Evolutionary conservation across 2,113 vertebrate species (phyloP), one percentile per base, ranked within the genome.

Genomic region (Marmota flaviventris): DNA sequence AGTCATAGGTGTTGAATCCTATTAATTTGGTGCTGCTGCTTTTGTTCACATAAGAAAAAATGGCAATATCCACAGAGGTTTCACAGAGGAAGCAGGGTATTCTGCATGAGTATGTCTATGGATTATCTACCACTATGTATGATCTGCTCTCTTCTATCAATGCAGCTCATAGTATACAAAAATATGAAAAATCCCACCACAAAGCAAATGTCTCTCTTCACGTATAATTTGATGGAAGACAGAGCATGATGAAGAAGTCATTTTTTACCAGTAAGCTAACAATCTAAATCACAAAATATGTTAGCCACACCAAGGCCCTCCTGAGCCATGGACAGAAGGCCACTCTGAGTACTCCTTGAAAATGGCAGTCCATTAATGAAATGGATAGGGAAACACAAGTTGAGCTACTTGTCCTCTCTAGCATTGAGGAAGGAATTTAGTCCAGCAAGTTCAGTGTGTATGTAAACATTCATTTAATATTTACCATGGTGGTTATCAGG

Each of bases 211-310:
- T 84, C 22, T 77, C 58, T 97, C 56, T 81, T 94, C 45, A 85
- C 22, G 22, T 22, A 67, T 84, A 79, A 87, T 81, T 70, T 89
- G 67, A 4, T 85, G 4, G 56, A 96, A 82, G 5, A 58, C 27
- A 85, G 69, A 89, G 51, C 14, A 61, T 85, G 34, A 90, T 48
- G 67, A 95, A 25, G 51, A 96, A 25, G 58, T 91, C 51, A 82
- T 67, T 94, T 94, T 94, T 96, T 65, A 86, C 16, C 39, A 78
- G n/a, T 73, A 69, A 32, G 37, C 37, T 95, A 82, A 89, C 88
- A 87, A 84, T 63, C 58, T 87, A 90, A 58, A 89, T 76, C 4
- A 42, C 86, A 45, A 89, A 95, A 96, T 94, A 69, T 70, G 32
- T 82, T 88, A 91, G 84, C 10, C n/a, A 84, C 25, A 92, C 7